Evolutionary conservation across 2,113 vertebrate genomes (phyloP).

Genomic region (Tor tambroides): DNA sequence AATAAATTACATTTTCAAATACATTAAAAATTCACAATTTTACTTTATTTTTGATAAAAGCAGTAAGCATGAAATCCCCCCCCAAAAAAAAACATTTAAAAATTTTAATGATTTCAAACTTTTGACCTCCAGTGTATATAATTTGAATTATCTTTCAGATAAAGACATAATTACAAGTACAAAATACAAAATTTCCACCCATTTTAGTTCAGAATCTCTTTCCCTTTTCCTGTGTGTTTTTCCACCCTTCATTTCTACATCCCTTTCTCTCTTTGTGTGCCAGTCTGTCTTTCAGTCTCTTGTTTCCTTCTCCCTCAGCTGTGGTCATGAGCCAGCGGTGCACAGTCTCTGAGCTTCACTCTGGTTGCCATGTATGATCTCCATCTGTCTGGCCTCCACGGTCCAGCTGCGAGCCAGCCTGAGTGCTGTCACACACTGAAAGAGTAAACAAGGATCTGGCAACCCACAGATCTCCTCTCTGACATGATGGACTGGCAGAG

Average conservation of each 20-base stretch:
- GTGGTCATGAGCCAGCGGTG: neutral
- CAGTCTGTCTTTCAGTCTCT: neutral
- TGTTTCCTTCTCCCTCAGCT: neutral
- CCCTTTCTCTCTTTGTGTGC: neutral
- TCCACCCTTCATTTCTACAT: neutral
- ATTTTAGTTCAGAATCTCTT: neutral
- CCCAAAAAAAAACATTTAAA: too few species aligned
- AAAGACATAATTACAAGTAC: too few species aligned
- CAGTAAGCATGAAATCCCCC: too few species aligned
- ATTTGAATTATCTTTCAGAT: neutral
- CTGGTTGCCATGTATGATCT: conserved; percentile 40
- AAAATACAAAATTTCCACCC: neutral
- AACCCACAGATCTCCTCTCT: neutral
- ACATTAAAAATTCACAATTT: too few species aligned
- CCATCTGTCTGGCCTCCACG: conserved; percentile 28
- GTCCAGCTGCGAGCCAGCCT: conserved; percentile 37
- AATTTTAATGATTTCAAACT: neutral
- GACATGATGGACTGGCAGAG: conserved; percentile 17
- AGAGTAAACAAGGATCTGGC: conserved; percentile 36
- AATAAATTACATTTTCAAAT: too few species aligned
- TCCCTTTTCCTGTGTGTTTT: neutral
- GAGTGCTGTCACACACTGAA: conserved; percentile 14
- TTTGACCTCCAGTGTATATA: neutral
- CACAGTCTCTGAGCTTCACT: conserved; percentile 10
- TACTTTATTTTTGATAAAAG: too few species aligned